Percentiles rank a stretch among this genome's conserved stretches.
Conservation (phyloP, 2,888 invertebrate genomes). For the Homarus gammarus region DNA sequence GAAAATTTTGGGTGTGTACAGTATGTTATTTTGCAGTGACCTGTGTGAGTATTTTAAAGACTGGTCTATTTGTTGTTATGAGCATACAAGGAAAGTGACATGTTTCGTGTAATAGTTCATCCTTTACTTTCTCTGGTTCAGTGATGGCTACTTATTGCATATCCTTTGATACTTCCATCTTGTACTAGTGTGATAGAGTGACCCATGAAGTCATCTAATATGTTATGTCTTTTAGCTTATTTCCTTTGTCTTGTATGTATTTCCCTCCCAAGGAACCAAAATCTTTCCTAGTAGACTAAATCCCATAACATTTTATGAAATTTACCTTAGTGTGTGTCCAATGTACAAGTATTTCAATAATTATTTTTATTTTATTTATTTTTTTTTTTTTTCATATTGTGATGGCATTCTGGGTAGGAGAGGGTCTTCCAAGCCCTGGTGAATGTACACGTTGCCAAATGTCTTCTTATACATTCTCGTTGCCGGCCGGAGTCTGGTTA, state of each 20-base stretch:
- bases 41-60: slow-evolving; percentile 22
- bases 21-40: slow-evolving; percentile 11
- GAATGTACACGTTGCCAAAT: slow-evolving; percentile 12
- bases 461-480: background rate
- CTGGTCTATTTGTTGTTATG: slow-evolving; percentile 27
- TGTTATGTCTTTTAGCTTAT: slow-evolving; percentile 25
- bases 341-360: background rate
- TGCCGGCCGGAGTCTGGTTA: background rate
- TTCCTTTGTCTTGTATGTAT: slow-evolving; percentile 14
- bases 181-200: slow-evolving; percentile 17
- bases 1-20: background rate
- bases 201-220: background rate
- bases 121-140: slow-evolving; percentile 10
- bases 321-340: background rate
- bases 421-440: background rate
- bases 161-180: slow-evolving; percentile 32
- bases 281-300: slow-evolving; percentile 2
- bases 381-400: background rate
- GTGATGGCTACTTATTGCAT: slow-evolving; percentile 23
- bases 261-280: background rate
- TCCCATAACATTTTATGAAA: background rate
- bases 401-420: background rate
- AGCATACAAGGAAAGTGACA: slow-evolving; percentile 6
- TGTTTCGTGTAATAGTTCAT: background rate
- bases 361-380: no score